Evolutionary conservation across 2,888 invertebrate species (phyloP).

Genomic region (Sinelater perroti): DNA sequence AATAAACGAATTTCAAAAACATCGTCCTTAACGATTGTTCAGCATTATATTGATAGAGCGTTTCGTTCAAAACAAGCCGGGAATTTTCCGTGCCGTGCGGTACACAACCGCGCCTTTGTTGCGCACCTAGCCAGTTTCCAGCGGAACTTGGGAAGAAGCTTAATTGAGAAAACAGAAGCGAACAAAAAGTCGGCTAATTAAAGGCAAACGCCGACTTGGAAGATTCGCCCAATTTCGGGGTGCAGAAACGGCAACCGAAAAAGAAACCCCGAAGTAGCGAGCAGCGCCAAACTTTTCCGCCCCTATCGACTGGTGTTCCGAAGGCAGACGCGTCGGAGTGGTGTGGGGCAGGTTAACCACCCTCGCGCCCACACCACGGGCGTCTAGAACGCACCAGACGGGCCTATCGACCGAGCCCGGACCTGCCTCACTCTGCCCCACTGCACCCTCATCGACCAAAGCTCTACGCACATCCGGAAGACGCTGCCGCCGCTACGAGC

Average conservation of each 20-base stretch:
- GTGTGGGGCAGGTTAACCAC: slow-evolving; percentile 26
- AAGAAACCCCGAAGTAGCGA: slow-evolving; percentile 7
- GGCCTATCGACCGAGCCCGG: slow-evolving; percentile 53
- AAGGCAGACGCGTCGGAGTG: slow-evolving; percentile 36
- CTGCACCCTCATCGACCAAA: slow-evolving; percentile 48
- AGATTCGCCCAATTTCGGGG: not conserved
- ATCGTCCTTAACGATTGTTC: too few species aligned
- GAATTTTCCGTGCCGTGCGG: too few species aligned
- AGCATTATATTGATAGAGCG: too few species aligned
- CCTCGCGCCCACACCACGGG: slow-evolving; percentile 29
- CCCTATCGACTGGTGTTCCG: slow-evolving; percentile 24
- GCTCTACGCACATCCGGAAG: slow-evolving; percentile 44
- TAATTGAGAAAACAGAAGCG: too few species aligned
- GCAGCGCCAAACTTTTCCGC: slow-evolving; percentile 1
- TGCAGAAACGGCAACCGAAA: not conserved
- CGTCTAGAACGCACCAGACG: slow-evolving; percentile 49
- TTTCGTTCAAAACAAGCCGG: too few species aligned
- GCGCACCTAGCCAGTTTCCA: too few species aligned
- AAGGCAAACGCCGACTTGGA: not conserved
- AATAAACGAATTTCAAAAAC: too few species aligned
- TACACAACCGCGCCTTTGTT: too few species aligned
- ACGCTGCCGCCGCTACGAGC: slow-evolving; percentile 33
- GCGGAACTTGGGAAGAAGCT: too few species aligned
- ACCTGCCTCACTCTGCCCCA: slow-evolving; percentile 54
- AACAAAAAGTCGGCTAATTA: too few species aligned